Percentiles rank a stretch among this genome's conserved stretches.
Evolutionary conservation across 2,113 vertebrate genomes (phyloP).

Genomic region (Edolisoma coerulescens): DNA sequence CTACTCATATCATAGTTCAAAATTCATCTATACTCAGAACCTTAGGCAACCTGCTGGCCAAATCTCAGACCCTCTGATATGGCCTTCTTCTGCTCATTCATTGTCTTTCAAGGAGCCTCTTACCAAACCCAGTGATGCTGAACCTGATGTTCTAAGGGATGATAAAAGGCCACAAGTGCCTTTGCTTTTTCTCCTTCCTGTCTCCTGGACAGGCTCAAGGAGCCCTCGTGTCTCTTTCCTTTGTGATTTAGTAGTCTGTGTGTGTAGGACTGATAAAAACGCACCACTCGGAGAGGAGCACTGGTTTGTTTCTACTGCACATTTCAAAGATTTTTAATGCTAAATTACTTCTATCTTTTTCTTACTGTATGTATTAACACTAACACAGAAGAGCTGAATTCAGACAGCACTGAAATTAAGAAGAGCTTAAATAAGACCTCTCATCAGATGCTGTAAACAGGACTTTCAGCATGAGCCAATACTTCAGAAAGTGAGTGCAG

Average conservation of each 20-base stretch:
- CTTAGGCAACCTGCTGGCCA: not conserved
- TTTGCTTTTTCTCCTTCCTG: not conserved
- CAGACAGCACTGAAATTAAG: not conserved
- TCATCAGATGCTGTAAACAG: not conserved
- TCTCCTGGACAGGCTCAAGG: not conserved
- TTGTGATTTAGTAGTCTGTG: not conserved
- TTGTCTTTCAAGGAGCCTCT: not conserved
- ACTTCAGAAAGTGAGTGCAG: not conserved
- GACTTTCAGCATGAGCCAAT: not conserved
- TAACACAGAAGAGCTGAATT: not conserved
- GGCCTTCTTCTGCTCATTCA: not conserved
- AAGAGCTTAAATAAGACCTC: not conserved
- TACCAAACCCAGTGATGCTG: not conserved
- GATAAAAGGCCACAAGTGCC: not conserved
- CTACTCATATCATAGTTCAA: not conserved
- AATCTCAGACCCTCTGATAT: not conserved
- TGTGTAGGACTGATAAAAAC: not conserved
- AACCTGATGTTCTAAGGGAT: not conserved
- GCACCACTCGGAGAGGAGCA: not conserved
- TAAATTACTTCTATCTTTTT: not conserved
- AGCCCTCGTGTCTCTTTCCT: not conserved
- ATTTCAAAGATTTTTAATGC: not conserved
- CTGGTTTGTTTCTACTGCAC: not conserved
- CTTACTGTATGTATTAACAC: not conserved
- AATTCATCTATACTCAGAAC: not conserved